phyloP scores from a whole-genome alignment of 2,888 invertebrate species.

The Polymixis flavicincta region DNA sequence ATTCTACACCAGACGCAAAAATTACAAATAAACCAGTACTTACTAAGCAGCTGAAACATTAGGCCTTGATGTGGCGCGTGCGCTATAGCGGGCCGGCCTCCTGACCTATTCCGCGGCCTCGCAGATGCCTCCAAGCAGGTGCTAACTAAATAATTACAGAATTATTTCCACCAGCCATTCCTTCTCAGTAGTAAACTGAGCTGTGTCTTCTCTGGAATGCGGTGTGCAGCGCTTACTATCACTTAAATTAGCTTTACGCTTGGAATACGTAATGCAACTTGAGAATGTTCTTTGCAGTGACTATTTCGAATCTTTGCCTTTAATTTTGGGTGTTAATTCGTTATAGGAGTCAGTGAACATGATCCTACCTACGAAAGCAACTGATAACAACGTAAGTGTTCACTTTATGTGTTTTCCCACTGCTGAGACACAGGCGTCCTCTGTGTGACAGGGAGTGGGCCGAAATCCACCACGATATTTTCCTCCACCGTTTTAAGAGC shows the following conservation, averaged over 20 bases:
- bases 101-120: slow-evolving; percentile 88
- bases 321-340: background rate
- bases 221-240: slow-evolving; percentile 28
- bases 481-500: too few relatives aligned
- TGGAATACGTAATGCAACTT: slow-evolving; percentile 33
- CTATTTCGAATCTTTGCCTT: background rate
- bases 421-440: too few relatives aligned
- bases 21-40: slow-evolving; percentile 61
- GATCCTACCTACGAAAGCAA: background rate
- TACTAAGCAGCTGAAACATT: slow-evolving; percentile 76
- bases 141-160: slow-evolving; percentile 63
- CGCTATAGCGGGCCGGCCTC: slow-evolving; percentile 84
- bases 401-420: background rate
- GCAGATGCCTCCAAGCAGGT: slow-evolving; percentile 74
- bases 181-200: slow-evolving; percentile 38
- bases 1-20: slow-evolving; percentile 20
- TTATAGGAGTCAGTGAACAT: background rate
- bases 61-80: slow-evolving; percentile 80
- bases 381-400: background rate
- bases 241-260: slow-evolving; percentile 34
- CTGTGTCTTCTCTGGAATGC: slow-evolving; percentile 44
- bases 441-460: too few relatives aligned
- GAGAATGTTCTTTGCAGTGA: slow-evolving; percentile 19
- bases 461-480: too few relatives aligned
- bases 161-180: slow-evolving; percentile 51